These are phyloP conservation scores for Sceloporus undulatus DNA, from an alignment of 2,113 vertebrate species.

Conservation along the genomic window DNA sequence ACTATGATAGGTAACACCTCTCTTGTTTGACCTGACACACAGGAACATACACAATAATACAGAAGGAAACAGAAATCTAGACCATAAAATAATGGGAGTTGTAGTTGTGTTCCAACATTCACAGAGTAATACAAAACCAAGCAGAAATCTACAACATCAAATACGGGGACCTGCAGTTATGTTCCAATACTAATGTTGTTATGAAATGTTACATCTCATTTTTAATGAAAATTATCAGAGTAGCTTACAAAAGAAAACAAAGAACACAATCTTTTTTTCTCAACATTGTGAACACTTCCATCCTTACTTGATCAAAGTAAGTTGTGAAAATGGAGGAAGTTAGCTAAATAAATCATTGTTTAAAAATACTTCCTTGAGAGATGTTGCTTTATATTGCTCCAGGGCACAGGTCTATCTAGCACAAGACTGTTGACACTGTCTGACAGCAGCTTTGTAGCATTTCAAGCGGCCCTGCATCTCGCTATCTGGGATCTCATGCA, in stretches of 20 bases:
- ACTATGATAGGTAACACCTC: not conserved
- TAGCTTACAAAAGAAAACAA: not conserved
- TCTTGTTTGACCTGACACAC: constrained; percentile 25
- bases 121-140: no score
- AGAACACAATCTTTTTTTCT: not conserved
- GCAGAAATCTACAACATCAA: no score
- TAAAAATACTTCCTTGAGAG: not conserved
- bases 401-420: not conserved
- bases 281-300: not conserved
- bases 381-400: not conserved
- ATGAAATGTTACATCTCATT: not conserved
- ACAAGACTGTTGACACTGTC: not conserved
- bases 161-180: no score
- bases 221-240: not conserved
- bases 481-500: not conserved
- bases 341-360: not conserved
- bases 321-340: not conserved
- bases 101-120: not conserved
- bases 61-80: not conserved
- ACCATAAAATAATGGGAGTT: constrained; percentile 30
- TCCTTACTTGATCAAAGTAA: not conserved
- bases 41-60: not conserved
- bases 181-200: not conserved
- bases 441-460: no score
- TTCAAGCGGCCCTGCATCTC: not conserved